Conservation (phyloP, 2,888 invertebrate genomes). For the Drosophila rellima region DNA sequence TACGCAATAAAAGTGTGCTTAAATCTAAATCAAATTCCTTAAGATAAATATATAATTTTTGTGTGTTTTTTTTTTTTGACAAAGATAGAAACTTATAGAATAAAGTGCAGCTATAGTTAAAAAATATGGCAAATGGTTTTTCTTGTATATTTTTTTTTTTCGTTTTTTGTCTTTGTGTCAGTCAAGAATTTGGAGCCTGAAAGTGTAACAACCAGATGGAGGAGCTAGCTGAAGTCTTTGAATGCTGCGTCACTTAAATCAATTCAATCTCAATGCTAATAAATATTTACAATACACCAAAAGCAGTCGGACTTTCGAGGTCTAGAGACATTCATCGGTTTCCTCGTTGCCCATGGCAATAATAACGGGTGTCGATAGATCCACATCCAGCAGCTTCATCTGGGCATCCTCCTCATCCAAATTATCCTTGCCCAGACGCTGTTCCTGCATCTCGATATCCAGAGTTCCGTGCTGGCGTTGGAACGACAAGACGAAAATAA, state of each 20-base stretch:
- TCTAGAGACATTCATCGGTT: constrained; percentile 75
- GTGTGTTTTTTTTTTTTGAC: constrained; percentile 33
- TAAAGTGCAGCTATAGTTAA: constrained; percentile 60
- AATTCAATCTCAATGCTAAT: constrained; percentile 58
- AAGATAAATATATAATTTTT: constrained; percentile 48
- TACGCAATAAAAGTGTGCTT: constrained; percentile 55
- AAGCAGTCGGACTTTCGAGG: constrained; percentile 14
- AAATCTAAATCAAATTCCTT: constrained; percentile 58
- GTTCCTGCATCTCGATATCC: constrained; percentile 85
- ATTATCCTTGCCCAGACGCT: constrained; percentile 81
- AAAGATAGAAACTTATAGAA: constrained; percentile 50
- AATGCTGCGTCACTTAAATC: constrained; percentile 29
- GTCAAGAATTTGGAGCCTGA: constrained; percentile 51
- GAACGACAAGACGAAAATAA: constrained; percentile 80
- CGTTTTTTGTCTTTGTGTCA: constrained; percentile 17
- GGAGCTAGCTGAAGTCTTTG: constrained; percentile 31
- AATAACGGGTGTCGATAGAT: constrained; percentile 69
- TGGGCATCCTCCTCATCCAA: constrained; percentile 82
- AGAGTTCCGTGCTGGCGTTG: constrained; percentile 83
- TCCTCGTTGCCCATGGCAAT: constrained; percentile 70
- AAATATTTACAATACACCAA: constrained; percentile 69
- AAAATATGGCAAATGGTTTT: constrained; percentile 69
- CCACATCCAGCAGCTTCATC: constrained; percentile 78
- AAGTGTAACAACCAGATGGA: constrained; percentile 44
- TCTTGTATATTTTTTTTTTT: constrained; percentile 22